Base-by-base conservation (phyloP, 1,140 invertebrate species). In the Oryzaephilus surinamensis region DNA sequence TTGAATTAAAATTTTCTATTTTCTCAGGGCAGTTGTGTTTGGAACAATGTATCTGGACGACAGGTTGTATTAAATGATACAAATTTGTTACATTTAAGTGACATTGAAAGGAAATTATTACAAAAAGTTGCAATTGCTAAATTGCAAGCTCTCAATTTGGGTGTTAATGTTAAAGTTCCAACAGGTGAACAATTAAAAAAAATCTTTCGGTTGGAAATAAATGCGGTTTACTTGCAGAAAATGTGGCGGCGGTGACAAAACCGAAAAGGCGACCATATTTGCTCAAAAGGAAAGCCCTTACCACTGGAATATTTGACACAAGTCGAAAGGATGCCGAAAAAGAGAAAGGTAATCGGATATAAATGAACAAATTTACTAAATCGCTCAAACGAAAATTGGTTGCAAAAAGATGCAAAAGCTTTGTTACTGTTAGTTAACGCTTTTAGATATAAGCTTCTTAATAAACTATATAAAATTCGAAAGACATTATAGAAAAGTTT, bases 111-210 rank as follows among this genome's bases (percentile, higher is more conserved):
- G 38, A 71, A 79, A 38, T 74, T 85, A 2, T 70, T 95, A 7
- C 82, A 86, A 60, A 77, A 84, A 55, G 79, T 92, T 10, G 84
- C 86, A 3, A 68, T 91, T 2, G 81, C 84, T n/a, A 82, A 90
- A 57, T 74, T 95, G 6, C 83, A 86, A 62, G 81, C 84, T 40
- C 70, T 92, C 35, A 88, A 90, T 64, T 71, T 93, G 7, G 88
- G 86, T 6, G 81, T 83, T 43, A 67, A 74, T 35, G 73, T 92
- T 48, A 71, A 72, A 52, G 67, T 79, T 41, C 81, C 81, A 23
- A 74, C 67, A 63, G 60, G 59, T 61, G 50, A 51, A 48, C 41
- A 7, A 32, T 12, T 32, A 17, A 10, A 10, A 4, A 6, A 1
- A n/a, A 3, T 24, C 11, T 24, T 4, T 24, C 11, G 5, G 3